These are phyloP conservation scores for Holothuria glaberrima DNA, from an alignment of 35 echinoderm and acorn worm species.

Conservation along the genomic window DNA sequence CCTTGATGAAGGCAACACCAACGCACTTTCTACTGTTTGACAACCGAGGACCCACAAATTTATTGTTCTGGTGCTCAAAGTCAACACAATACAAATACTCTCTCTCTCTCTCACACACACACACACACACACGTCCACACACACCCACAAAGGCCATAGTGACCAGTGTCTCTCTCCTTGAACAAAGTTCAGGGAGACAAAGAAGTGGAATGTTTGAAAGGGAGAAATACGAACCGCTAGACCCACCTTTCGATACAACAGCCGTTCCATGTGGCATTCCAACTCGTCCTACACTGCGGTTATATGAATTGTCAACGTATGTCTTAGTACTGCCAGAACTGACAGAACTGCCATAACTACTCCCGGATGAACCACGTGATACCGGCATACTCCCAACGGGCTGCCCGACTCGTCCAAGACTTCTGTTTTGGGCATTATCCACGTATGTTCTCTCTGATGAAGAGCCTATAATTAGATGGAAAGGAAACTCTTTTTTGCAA, in stretches of 20 bases:
- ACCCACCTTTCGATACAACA: slow-evolving; percentile 22
- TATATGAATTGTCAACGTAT: slow-evolving; percentile 64
- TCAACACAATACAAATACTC: too few relatives aligned
- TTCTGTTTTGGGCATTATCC: slow-evolving; percentile 45
- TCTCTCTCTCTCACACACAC: too few relatives aligned
- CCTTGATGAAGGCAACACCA: too few relatives aligned
- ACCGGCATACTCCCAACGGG: slow-evolving; percentile 47
- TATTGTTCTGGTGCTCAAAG: too few relatives aligned
- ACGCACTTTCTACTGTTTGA: too few relatives aligned
- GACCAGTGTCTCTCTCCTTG: background rate
- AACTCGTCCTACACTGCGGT: slow-evolving; percentile 55
- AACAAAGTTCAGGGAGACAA: too few relatives aligned
- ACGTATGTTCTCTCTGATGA: background rate
- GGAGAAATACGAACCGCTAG: too few relatives aligned
- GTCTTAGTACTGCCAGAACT: background rate
- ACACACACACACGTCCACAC: too few relatives aligned
- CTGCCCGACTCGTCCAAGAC: slow-evolving; percentile 39
- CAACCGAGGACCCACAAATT: too few relatives aligned
- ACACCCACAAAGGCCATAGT: background rate
- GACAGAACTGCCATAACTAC: background rate
- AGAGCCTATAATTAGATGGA: too few relatives aligned
- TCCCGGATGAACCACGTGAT: slow-evolving; percentile 8
- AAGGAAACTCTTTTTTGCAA: too few relatives aligned
- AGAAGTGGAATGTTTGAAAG: too few relatives aligned
- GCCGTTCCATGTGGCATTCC: slow-evolving; percentile 8